Base-by-base conservation (phyloP, 2,113 vertebrate genomes). In the Pedionomus torquatus region DNA sequence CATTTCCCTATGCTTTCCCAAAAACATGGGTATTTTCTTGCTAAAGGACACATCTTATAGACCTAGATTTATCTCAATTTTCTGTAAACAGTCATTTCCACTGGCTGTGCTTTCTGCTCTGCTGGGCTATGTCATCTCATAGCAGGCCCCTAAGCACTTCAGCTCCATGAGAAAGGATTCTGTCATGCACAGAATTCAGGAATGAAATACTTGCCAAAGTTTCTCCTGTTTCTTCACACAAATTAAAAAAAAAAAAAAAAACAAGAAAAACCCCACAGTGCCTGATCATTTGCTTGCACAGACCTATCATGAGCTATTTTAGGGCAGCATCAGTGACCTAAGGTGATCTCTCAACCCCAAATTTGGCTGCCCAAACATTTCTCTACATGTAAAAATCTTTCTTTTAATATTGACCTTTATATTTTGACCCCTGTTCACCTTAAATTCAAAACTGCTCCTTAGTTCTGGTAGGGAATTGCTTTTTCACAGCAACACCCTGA, bases 11-110 rank as follows among this genome's bases (percentile, higher is more conserved):
- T 0, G 1, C 13, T 63, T 81, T 66, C 68, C 66, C 28, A 80
- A 44, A 72, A 72, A 74, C 46, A 9, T 37, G 28, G 16, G 7
- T 43, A 51, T 33, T 41, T 28, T 69, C 30, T 92, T 78, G 24
- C n/a, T 81, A 37, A 90, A 63, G 37, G n/a, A 58, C 17, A 58
- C 57, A 58, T 28, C 23, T 63, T 52, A 65, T 4, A 39, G 25
- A 63, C 33, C 23, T 51, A 81, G 19, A 81, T 93, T 87, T 90
- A 66, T 84, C 68, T 77, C 90, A 66, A 63, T 89, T 93, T 95
- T 86, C 41, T 43, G 20, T 58, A 70, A 83, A 43, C 18, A 72
- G 39, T 58, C 28, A 74, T 77, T 83, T 51, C 31, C 44, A 83
- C 24, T 3, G 7, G 31, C 70, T 83, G 39, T 43, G 46, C 49